These are phyloP conservation scores for Brachirus orientalis DNA, from an alignment of 2,113 vertebrate species.

Conservation along the genomic window DNA sequence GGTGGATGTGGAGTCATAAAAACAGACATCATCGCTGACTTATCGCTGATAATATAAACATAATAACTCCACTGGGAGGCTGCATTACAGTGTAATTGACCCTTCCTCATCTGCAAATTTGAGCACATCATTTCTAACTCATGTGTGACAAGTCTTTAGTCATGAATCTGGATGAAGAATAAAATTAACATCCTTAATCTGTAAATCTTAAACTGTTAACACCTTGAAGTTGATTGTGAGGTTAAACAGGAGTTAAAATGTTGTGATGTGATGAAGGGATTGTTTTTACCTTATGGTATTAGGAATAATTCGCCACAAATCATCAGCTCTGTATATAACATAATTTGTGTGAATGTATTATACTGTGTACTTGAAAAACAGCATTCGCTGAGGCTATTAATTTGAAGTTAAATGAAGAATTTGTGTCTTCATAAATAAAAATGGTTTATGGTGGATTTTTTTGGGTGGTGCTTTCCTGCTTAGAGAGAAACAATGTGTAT, in stretches of 20 bases:
- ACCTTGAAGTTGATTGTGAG: no score
- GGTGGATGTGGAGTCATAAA: conserved; percentile 61
- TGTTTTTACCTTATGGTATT: background rate
- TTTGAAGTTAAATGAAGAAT: no score
- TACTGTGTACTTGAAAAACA: no score
- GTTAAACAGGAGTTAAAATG: background rate
- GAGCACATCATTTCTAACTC: conserved; percentile 59
- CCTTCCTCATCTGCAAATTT: conserved; percentile 68
- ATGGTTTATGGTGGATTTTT: no score
- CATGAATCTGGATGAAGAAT: conserved; percentile 41
- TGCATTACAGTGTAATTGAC: conserved; percentile 70
- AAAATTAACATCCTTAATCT: conserved; percentile 35
- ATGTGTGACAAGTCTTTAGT: conserved; percentile 50
- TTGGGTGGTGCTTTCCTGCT: no score
- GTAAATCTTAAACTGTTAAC: background rate
- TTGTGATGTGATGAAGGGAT: background rate
- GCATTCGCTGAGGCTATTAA: no score
- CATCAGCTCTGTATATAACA: no score
- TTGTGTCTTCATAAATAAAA: no score
- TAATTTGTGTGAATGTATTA: no score
- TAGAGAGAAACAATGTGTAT: no score
- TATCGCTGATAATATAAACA: conserved; percentile 71
- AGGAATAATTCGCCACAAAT: no score
- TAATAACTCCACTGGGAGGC: conserved; percentile 65
- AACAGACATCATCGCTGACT: conserved; percentile 58